Base-by-base conservation (phyloP, 2,797 vertebrate genomes). In the Falco novaeseelandiae region DNA sequence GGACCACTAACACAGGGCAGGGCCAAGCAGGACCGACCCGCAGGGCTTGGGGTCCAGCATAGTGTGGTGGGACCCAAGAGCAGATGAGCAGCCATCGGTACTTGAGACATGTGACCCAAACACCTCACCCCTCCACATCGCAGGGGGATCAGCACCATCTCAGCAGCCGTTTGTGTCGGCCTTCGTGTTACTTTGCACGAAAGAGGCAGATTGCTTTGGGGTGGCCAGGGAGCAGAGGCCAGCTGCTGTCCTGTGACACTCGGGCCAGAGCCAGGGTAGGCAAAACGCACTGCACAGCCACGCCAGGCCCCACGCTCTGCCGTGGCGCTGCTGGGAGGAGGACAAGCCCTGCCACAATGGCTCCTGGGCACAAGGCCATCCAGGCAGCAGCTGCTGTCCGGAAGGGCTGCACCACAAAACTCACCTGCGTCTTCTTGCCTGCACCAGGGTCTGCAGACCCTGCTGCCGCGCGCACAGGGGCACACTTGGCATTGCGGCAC, bases 211-310 rank as follows among this genome's bases (percentile, higher is more conserved):
- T 1, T 3, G 65, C 74, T 42, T 7, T 0, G 5, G 5, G 51
- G 30, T 16, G 72, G 36, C 8, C 49, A 11, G 17, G 21, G 44
- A 55, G 19, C 36, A n/a, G 10, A 26, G 9, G 8, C 10, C 3
- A 1, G 8, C n/a, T 36, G 30, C 21, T 34, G 8, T 34, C 44
- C 57, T 14, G 20, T 2, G 51, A 12, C 55, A 5, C 11, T 11
- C 54, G 2, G n/a, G 27, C 32, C 26, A 36, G 51, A 26, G 16
- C n/a, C 23, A 13, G 22, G 54, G 51, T 30, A 36, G 30, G 22
- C 23, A 9, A 19, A 48, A 10, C 0, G 3, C n/a, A 2, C 11
- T 12, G 32, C 5, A 4, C 0, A 0, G 71, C 79, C 17, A 2
- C 1, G 4, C 1, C 16, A 21, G 44, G 14, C 32, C 48, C 27